Evolutionary conservation across 2,113 vertebrate species (phyloP), one percentile per base, ranked within the genome.

Genomic region (Ariopsis seemanni): DNA sequence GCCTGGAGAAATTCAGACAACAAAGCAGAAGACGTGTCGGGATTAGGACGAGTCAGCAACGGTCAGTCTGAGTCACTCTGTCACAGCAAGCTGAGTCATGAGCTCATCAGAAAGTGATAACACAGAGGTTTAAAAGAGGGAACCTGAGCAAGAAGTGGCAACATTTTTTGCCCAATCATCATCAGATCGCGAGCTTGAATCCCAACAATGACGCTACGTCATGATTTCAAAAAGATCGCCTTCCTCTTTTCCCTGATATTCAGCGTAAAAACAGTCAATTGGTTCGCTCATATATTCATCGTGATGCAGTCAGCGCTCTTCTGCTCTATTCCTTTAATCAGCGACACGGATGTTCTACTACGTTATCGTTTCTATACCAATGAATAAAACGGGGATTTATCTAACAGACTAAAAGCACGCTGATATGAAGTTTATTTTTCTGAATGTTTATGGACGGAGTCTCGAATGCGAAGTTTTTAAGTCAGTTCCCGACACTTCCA

Each of bases 1-100:
- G 98, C 97, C 97, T 99, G 91, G 0, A 88, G 82, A 69, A 22
- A 11, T 0, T 30, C 18, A 0, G 22, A 57, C 52, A 7, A 69
- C 10, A 30, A 79, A 55, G 77, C 57, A 75, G 48, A 7, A 82
- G 65, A 55, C 6, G 20, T n/a, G 17, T 14, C 25, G 7, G 50
- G 53, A 48, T 79, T 71, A 83, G 25, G 25, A 65, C 11, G 82
- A 67, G 60, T 67, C 82, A 53, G 50, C 25, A 71, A 20, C 62
- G 4, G 9, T 53, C 15, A 3, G 20, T 17, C 12, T 79, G 4
- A 34, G 27, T 5, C 78, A 10, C 53, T 53, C 17, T 58, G n/a
- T 58, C 30, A 5, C 0, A 25, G 3, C n/a, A 5, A 57, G 77
- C 52, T 20, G 27, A 55, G 75, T 27, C 25, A 52, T 77, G 20